phyloP scores from a whole-genome alignment of 2,113 vertebrate genomes.

The Sebastes fasciatus region DNA sequence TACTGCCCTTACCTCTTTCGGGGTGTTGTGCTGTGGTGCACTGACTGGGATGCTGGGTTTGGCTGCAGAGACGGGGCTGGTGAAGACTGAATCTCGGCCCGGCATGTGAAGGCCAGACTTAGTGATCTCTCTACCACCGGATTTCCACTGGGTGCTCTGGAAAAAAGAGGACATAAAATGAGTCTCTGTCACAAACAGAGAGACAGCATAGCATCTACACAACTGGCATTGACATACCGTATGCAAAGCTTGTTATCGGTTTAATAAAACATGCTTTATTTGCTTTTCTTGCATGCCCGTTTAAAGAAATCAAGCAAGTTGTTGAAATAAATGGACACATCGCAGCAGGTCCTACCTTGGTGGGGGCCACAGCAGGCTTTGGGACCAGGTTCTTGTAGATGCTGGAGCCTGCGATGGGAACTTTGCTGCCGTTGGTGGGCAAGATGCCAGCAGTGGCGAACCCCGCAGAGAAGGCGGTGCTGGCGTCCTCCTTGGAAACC shows the following conservation, averaged over 20 bases:
- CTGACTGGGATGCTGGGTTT: constrained; percentile 92
- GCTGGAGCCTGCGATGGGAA: constrained; percentile 91
- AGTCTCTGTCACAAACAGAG: background rate
- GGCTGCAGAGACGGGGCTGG: constrained; percentile 95
- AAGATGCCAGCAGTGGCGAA: constrained; percentile 92
- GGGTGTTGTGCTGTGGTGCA: constrained; percentile 89
- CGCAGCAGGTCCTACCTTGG: constrained; percentile 86
- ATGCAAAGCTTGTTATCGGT: background rate
- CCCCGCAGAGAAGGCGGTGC: constrained; percentile 95
- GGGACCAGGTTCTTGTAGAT: constrained; percentile 99
- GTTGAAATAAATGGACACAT: background rate
- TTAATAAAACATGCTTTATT: background rate
- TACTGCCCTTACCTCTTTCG: constrained; percentile 91
- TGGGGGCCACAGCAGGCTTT: constrained; percentile 94
- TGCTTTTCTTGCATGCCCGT: background rate
- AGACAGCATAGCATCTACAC: background rate
- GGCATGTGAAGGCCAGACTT: constrained; percentile 94
- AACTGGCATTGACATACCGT: background rate
- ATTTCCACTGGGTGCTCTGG: constrained; percentile 95
- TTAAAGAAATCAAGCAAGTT: background rate
- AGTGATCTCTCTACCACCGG: constrained; percentile 90
- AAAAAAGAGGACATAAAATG: constrained; percentile 2
- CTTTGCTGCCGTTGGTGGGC: constrained; percentile 93
- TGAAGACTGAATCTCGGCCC: constrained; percentile 95
- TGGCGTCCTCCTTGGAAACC: constrained; percentile 97